Conservation (phyloP, 2,888 invertebrate species). For the Odontocerum albicorne region DNA sequence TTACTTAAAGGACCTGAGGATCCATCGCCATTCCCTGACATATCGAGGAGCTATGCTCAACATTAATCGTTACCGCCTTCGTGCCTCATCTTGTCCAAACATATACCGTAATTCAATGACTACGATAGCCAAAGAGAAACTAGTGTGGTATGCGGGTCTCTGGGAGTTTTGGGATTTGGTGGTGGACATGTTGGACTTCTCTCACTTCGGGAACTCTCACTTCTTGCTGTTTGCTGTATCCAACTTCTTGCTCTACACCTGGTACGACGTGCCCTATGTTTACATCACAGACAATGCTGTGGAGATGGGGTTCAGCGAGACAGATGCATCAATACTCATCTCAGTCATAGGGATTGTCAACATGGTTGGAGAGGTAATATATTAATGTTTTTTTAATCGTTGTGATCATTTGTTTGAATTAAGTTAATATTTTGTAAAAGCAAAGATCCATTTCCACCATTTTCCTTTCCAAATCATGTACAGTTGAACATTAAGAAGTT, state of each 20-base stretch:
- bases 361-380: conserved; percentile 85
- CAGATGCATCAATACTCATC: conserved; percentile 78
- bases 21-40: conserved; percentile 78
- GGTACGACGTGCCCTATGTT: conserved; percentile 93
- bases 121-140: conserved; percentile 79
- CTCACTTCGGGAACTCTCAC: conserved; percentile 72
- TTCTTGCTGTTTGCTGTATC: conserved; percentile 82
- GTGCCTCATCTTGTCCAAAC: conserved; percentile 89
- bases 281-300: conserved; percentile 83
- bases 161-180: conserved; percentile 78
- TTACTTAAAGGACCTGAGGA: conserved; percentile 71
- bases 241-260: conserved; percentile 87
- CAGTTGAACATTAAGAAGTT: too few relatives aligned
- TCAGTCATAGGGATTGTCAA: conserved; percentile 86
- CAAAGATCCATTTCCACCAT: too few relatives aligned
- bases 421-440: too few relatives aligned
- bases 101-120: conserved; percentile 86
- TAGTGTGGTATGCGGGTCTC: conserved; percentile 71
- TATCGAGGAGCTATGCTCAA: conserved; percentile 86
- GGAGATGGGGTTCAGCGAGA: conserved; percentile 69
- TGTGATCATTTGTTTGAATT: neutral
- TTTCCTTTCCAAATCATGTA: too few relatives aligned
- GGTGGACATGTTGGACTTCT: conserved; percentile 79
- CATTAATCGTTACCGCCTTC: conserved; percentile 75
- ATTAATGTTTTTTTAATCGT: neutral